These are phyloP conservation scores for Hyposmocoma kahamanoa DNA, from an alignment of 1,140 invertebrate genomes.

Conservation along the genomic window DNA sequence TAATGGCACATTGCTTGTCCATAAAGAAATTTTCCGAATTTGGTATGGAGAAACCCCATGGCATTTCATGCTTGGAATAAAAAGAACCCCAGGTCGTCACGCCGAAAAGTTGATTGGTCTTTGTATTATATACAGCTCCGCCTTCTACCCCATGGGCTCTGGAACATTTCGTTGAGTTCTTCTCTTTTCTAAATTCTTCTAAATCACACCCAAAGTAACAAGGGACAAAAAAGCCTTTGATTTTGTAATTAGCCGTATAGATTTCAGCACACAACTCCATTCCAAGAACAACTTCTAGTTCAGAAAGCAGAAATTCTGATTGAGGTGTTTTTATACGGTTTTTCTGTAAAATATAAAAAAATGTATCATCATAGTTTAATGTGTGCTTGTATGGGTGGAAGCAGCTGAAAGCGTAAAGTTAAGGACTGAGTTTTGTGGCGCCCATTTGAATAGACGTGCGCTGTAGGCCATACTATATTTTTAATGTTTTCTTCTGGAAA, in stretches of 20 bases:
- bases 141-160: constrained; percentile 37
- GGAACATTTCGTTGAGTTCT: constrained; percentile 11
- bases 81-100: constrained; percentile 39
- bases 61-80: constrained; percentile 23
- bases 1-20: constrained; percentile 31
- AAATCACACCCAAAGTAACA: constrained; percentile 43
- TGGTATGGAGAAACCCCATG: constrained; percentile 38
- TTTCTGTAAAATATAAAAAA: background rate
- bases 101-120: constrained; percentile 30
- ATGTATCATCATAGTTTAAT: too few relatives aligned
- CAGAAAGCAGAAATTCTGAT: constrained; percentile 14
- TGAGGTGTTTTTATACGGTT: constrained; percentile 7
- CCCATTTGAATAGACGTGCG: too few relatives aligned
- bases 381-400: too few relatives aligned
- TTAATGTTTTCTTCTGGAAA: too few relatives aligned
- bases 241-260: constrained; percentile 16
- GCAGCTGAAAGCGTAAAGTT: too few relatives aligned
- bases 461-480: too few relatives aligned
- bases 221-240: constrained; percentile 27
- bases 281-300: constrained; percentile 26
- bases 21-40: constrained; percentile 36
- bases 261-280: constrained; percentile 32
- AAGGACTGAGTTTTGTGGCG: too few relatives aligned
- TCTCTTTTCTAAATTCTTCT: constrained; percentile 12
- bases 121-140: constrained; percentile 25